A percentile compares a stretch with the other conserved stretches of the same genome.
Evolutionary conservation across 2,113 vertebrate genomes (phyloP).

Genomic region (Pedetes capensis): DNA sequence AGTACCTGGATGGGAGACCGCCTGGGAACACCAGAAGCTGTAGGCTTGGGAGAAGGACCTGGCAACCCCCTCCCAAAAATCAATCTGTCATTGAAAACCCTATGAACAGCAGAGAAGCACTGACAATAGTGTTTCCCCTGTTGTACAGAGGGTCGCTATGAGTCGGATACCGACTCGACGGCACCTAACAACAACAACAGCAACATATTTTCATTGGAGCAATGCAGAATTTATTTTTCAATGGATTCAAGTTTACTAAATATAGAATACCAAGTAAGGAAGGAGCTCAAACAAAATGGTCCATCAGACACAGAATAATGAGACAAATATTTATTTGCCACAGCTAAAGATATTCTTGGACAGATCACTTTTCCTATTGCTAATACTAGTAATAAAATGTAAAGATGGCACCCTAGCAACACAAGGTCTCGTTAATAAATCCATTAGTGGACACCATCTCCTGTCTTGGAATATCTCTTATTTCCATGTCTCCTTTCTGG

Average conservation of each 20-base stretch:
- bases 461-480: neutral
- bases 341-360: neutral
- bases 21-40: too few species aligned
- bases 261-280: neutral
- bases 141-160: too few species aligned
- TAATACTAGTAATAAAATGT: neutral
- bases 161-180: too few species aligned
- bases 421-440: neutral
- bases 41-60: too few species aligned
- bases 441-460: neutral
- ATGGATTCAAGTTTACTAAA: neutral
- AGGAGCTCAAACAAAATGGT: neutral
- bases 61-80: too few species aligned
- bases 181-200: too few species aligned
- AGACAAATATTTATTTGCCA: neutral
- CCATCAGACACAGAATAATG: neutral
- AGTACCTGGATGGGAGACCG: too few species aligned
- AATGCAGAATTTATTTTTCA: neutral
- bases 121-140: too few species aligned
- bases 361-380: neutral
- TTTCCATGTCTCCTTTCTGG: neutral
- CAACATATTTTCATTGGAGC: too few species aligned
- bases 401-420: neutral
- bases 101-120: too few species aligned
- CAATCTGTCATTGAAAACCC: too few species aligned